Evolutionary conservation across 1,140 invertebrate genomes (phyloP).

Genomic region (Drosophila simulans): DNA sequence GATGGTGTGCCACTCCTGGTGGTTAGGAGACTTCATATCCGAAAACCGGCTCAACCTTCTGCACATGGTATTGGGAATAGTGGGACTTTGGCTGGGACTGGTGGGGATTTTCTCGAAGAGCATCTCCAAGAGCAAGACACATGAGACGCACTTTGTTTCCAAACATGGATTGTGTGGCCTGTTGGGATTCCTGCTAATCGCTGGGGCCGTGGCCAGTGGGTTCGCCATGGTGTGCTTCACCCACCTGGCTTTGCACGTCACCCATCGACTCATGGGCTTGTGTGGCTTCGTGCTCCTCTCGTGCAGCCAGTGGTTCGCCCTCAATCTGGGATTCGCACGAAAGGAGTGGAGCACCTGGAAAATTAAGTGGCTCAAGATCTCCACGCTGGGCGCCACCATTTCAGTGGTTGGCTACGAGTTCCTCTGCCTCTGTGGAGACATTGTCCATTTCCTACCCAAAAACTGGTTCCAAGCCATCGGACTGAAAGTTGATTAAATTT

Average conservation of each 20-base stretch:
- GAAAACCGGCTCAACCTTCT: neutral
- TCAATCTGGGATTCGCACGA: conserved; percentile 25
- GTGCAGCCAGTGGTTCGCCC: conserved; percentile 26
- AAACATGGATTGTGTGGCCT: conserved; percentile 40
- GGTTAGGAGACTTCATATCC: neutral
- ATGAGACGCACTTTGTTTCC: conserved; percentile 2
- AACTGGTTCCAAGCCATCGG: neutral
- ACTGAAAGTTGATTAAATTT: neutral
- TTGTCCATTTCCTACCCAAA: conserved; percentile 5
- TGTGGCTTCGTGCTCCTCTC: neutral
- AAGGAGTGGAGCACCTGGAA: conserved; percentile 12
- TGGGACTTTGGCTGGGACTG: conserved; percentile 7
- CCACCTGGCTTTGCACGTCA: neutral
- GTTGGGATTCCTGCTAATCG: neutral
- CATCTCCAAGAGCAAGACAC: neutral
- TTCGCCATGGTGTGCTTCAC: neutral
- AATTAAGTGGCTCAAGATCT: conserved; percentile 17
- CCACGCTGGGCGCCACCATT: neutral
- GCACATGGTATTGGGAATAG: conserved; percentile 25
- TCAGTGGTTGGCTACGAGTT: conserved; percentile 4
- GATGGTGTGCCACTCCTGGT: conserved; percentile 8
- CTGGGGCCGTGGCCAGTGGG: neutral
- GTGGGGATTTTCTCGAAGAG: conserved; percentile 22
- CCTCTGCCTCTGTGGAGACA: neutral
- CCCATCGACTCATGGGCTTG: conserved; percentile 25